Evolutionary conservation across 1,140 invertebrate genomes (phyloP).

Genomic region (Leptinotarsa lineolata): DNA sequence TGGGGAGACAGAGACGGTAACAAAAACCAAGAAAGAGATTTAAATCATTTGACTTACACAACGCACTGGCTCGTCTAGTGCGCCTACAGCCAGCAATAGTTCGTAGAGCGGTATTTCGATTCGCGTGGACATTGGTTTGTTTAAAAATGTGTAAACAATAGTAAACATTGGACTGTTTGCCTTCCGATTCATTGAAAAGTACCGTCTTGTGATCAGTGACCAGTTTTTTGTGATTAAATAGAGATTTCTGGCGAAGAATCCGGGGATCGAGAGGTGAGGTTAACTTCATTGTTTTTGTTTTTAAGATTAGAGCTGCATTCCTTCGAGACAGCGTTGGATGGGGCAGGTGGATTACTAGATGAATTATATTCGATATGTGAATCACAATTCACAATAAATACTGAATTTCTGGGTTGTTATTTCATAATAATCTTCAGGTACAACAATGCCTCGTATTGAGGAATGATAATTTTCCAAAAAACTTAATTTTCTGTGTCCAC

Average conservation of each 20-base stretch:
- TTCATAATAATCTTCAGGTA: too few relatives aligned
- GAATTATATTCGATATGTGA: background rate
- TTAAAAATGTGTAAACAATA: background rate
- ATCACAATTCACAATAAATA: too few relatives aligned
- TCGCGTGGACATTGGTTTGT: background rate
- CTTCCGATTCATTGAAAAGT: background rate
- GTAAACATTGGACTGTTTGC: background rate
- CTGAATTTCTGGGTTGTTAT: too few relatives aligned
- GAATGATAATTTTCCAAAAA: too few relatives aligned
- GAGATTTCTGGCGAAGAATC: background rate
- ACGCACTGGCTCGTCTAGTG: background rate
- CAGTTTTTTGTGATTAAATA: background rate
- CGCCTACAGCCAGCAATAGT: background rate
- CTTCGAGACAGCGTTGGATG: background rate
- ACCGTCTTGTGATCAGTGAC: slow-evolving; percentile 15
- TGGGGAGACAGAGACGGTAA: background rate
- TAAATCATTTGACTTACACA: background rate
- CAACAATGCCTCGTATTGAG: too few relatives aligned
- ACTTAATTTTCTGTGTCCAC: too few relatives aligned
- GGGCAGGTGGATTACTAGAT: background rate
- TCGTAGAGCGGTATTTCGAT: background rate
- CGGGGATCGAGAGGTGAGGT: slow-evolving; percentile 9
- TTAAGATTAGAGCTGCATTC: slow-evolving; percentile 9
- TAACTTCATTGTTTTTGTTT: slow-evolving; percentile 21
- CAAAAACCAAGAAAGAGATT: slow-evolving; percentile 12